Evolutionary conservation across 1,140 invertebrate genomes (phyloP).

Genomic region (Macrocentrus cingulum): DNA sequence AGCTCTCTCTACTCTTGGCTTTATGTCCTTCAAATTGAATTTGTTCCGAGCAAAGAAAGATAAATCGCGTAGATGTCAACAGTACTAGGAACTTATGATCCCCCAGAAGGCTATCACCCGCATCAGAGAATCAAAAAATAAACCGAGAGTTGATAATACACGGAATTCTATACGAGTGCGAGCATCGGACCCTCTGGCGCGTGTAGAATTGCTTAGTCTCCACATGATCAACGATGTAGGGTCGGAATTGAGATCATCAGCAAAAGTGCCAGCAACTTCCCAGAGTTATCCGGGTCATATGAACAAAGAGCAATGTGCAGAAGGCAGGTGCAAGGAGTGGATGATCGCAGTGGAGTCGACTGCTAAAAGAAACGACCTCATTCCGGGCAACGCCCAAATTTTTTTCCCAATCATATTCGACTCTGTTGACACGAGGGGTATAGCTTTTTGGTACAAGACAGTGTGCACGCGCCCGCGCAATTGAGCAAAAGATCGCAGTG

Average conservation of each 20-base stretch:
- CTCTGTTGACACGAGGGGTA: too few relatives aligned
- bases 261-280: neutral
- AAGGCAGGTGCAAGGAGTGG: conserved; percentile 55
- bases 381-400: neutral
- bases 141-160: too few relatives aligned
- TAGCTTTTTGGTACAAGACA: too few relatives aligned
- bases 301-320: conserved; percentile 50
- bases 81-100: conserved; percentile 46
- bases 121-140: conserved; percentile 17
- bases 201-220: too few relatives aligned
- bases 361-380: conserved; percentile 35
- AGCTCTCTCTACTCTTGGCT: neutral
- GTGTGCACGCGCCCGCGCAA: too few relatives aligned
- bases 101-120: neutral
- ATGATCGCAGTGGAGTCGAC: conserved; percentile 53
- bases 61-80: conserved; percentile 58
- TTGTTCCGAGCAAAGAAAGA: conserved; percentile 52
- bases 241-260: neutral
- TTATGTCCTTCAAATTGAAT: conserved; percentile 36
- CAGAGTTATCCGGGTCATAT: conserved; percentile 49
- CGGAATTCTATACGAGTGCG: too few relatives aligned
- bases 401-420: neutral
- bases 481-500: too few relatives aligned
- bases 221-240: too few relatives aligned
- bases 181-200: too few relatives aligned